Base-by-base conservation (phyloP, 2,797 vertebrate species). In the Dendrocincla fuliginosa region DNA sequence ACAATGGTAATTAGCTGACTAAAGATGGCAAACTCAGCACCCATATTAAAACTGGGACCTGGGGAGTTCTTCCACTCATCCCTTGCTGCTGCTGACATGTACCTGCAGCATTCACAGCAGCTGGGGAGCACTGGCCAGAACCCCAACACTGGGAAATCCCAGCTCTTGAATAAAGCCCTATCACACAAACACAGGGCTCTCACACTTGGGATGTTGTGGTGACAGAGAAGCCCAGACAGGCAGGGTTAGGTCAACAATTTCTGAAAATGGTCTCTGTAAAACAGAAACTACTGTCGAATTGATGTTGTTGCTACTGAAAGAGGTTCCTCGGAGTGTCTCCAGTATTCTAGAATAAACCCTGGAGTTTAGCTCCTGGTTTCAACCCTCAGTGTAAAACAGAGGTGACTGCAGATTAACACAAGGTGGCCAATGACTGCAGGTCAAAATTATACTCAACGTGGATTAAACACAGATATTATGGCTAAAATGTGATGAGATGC, bases 121-220 rank as follows among this genome's bases (percentile, higher is more conserved):
- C 61, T n/a, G 63, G 59, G 64, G 32, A 87, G 35, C n/a, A 5
- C 46, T 9, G 30, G 50, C 27, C 18, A 30, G 50, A 9, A 12
- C 7, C 32, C 53, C 7, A 11, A 18, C 0, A 0, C 4, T 19
- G 52, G 71, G 37, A 60, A 91, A 39, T 25, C 84, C 14, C 84
- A 90, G 68, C 55, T 84, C 65, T 59, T 2, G 2, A 50, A 50
- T 30, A 65, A 61, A 61, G 9, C 8, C 6, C 11, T 11, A 33
- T 4, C 22, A 11, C 65, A 68, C 61, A 16, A 7, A 32, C 33
- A 12, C 20, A 17, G 27, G 35, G 35, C 12, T 18, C 68, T 67
- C 67, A 42, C 16, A 7, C 20, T n/a, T 19, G 35, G 60, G 76
- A 25, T 39, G 71, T 9, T 10, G 0, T 6, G 64, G 16, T 0